Evolutionary conservation across 2,113 vertebrate species (phyloP), one percentile per base, ranked within the genome.

Genomic region (Serinus canaria): DNA sequence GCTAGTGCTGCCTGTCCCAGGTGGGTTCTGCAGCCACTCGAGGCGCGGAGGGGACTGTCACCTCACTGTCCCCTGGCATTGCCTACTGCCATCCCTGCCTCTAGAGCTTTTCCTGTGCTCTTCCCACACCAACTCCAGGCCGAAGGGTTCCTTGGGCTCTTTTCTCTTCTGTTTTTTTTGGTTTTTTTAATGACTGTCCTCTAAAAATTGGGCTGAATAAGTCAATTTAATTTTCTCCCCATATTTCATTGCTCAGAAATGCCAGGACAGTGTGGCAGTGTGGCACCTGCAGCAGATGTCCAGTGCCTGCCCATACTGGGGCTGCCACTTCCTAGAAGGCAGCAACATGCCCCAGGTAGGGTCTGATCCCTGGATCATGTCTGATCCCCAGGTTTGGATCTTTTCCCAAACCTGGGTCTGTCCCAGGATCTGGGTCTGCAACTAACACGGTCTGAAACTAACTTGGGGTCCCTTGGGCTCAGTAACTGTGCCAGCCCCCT

Each of bases 391-490:
- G 11, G 35, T 31, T 25, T 47, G 58, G n/a, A n/a, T 66, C 59
- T 37, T 4, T 37, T 58, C 30, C 60, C n/a, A 41, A 10, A 5
- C 35, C 67, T 53, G 52, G 9, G 22, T 47, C 39, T 67, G 15
- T 21, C 46, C 30, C 44, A n/a, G 59, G 21, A 20, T 46, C 59
- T 66, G 46, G 15, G 11, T 27, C 53, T 84, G 59, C 37, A 41
- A 1, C 30, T 15, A 7, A 35, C 3, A 1, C 0, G 1, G n/a
- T n/a, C n/a, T n/a, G n/a, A n/a, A n/a, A n/a, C n/a, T n/a, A n/a
- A n/a, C 0, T 2, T 28, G 41, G 41, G 10, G 11, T 52, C 13
- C 11, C 8, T 30, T 0, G 10, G 24, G 28, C 2, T 10, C 2
- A 3, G 15, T 20, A 60, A n/a, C 0, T 0, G 0, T 56, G 27